Evolutionary conservation across 2,797 vertebrate species (phyloP).

Genomic region (Zalophus californianus): DNA sequence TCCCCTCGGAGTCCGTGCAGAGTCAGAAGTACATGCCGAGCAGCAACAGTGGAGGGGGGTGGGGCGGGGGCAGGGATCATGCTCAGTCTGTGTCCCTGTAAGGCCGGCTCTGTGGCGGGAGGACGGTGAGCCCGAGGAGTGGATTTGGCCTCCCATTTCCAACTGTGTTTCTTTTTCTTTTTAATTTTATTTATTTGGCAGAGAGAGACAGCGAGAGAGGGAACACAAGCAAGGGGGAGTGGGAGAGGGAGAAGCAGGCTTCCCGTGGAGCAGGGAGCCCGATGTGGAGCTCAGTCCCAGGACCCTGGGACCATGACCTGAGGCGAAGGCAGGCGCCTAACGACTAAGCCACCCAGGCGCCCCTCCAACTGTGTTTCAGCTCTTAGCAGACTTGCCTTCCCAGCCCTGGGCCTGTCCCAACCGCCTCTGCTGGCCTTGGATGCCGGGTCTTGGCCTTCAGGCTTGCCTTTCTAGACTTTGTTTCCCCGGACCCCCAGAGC

Average conservation of each 20-base stretch:
- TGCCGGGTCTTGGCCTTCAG: background rate
- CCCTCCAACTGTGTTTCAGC: background rate
- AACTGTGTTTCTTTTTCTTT: too few species aligned
- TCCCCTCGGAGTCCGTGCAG: fast-evolving
- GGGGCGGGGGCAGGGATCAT: fast-evolving
- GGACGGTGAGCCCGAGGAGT: fast-evolving
- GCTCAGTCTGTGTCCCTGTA: fast-evolving
- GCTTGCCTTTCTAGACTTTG: background rate
- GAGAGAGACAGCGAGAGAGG: too few species aligned
- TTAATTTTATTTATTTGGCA: too few species aligned
- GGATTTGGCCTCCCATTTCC: fast-evolving
- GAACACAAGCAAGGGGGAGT: too few species aligned
- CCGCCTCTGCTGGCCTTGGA: background rate
- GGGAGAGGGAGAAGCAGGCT: too few species aligned
- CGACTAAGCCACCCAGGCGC: too few species aligned
- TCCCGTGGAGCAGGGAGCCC: too few species aligned
- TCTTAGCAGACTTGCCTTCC: fast-evolving
- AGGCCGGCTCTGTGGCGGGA: fast-evolving
- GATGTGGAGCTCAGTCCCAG: too few species aligned
- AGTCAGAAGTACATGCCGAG: fast-evolving
- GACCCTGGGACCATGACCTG: too few species aligned
- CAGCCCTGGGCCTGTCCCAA: background rate
- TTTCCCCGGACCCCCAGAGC: background rate
- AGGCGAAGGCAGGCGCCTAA: too few species aligned
- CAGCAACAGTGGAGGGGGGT: fast-evolving